Base-by-base conservation (phyloP, 2,888 invertebrate genomes). In the Epirrita christyi region DNA sequence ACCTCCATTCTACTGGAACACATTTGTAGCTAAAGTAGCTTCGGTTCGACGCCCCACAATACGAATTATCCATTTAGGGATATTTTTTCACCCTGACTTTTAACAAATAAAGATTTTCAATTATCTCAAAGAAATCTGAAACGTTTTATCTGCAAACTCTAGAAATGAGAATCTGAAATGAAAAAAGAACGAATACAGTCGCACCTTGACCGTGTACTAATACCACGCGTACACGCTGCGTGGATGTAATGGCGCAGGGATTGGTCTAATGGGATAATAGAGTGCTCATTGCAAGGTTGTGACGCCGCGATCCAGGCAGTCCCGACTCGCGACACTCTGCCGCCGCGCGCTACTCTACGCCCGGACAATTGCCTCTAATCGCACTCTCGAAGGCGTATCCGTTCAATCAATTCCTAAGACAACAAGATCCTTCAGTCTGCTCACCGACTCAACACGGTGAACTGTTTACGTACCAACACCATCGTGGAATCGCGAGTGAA, bases 141-240 rank as follows among this genome's bases (percentile, higher is more conserved):
- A 11, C 36, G 42, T 8, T 44, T 51, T 45, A 28, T 40, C 27
- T 45, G 15, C n/a, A 21, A 21, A 55, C 53, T 51, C 50, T 55
- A 0, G 42, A 34, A 38, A 38, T 28, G 14, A 34, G 65, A 70
- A 68, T 59, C n/a, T 55, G 58, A 66, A 66, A 68, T 61, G 36
- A 55, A 66, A 64, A 67, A 55, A 46, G 48, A 63, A 64, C 61
- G 70, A 75, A 66, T 76, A 72, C 66, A 72, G 75, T 74, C 74
- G 80, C 85, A 87, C 89, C 88, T 89, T 90, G 90, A 88, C 88
- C 88, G 85, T 90, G 88, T 74, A 81, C 83, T 85, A 86, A 86
- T 85, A 69, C 61, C 60, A 69, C 74, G 75, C 73, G 77, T 83
- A 83, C 85, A 81, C 81, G 79, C 82, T 81, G 80, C 80, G 84